Evolutionary conservation across 2,888 invertebrate genomes (phyloP).

Genomic region (Caenorhabditis imperialis): DNA sequence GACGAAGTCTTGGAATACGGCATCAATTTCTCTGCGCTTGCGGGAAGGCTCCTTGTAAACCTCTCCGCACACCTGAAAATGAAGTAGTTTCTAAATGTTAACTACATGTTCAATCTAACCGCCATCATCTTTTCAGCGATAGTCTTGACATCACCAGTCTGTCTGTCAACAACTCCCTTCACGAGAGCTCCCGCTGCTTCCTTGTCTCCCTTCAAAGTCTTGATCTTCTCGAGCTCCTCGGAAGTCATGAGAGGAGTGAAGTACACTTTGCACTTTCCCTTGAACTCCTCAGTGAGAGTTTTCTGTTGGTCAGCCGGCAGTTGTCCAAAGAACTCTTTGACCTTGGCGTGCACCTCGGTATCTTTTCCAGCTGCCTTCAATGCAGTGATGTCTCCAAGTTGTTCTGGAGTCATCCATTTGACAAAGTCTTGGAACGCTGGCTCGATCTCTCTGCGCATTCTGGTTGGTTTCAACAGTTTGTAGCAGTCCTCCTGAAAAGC

Average conservation of each 20-base stretch:
- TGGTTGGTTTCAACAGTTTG: conserved; percentile 28
- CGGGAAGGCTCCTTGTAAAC: conserved; percentile 27
- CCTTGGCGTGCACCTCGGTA: conserved; percentile 62
- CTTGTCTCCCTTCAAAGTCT: conserved; percentile 34
- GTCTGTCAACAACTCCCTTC: conserved; percentile 50
- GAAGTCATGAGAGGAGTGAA: conserved; percentile 49
- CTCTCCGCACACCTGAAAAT: conserved; percentile 29
- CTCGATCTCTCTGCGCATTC: conserved; percentile 30
- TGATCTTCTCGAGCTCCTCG: conserved; percentile 49
- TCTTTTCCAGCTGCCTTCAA: conserved; percentile 56
- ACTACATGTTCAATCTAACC: too few relatives aligned
- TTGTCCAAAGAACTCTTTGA: conserved; percentile 61
- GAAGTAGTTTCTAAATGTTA: neutral
- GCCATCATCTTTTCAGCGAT: conserved; percentile 39
- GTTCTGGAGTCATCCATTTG: conserved; percentile 45
- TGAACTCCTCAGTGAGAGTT: conserved; percentile 51
- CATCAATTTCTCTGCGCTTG: conserved; percentile 27
- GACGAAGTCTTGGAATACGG: neutral
- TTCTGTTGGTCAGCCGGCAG: conserved; percentile 51
- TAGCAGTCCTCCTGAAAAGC: conserved; percentile 48
- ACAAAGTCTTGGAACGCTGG: conserved; percentile 46
- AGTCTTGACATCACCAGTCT: conserved; percentile 45
- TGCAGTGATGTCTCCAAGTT: conserved; percentile 19
- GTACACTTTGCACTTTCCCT: conserved; percentile 57
- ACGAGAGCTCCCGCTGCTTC: conserved; percentile 43